phyloP scores from a whole-genome alignment of 2,113 vertebrate species.

The Thamnaconus septentrionalis region DNA sequence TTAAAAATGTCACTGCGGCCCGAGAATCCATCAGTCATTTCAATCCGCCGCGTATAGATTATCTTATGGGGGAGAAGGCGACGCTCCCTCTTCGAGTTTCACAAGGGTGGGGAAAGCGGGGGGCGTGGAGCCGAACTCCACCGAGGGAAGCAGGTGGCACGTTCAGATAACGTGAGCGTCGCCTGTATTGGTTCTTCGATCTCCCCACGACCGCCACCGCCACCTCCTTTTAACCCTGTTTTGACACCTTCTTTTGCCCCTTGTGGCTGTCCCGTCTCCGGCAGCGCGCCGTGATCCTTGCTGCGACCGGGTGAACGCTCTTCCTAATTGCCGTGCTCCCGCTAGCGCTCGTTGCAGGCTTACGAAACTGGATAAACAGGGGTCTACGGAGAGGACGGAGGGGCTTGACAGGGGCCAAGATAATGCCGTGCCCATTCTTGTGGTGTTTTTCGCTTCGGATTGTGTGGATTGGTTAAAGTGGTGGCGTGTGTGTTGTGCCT shows the following conservation, averaged over 20 bases:
- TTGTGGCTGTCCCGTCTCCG: neutral
- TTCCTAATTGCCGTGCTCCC: neutral
- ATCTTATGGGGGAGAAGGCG: conserved; percentile 8
- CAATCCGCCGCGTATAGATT: conserved; percentile 31
- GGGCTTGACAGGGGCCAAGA: conserved; percentile 3
- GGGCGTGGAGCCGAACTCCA: conserved; percentile 13
- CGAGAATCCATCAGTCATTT: conserved; percentile 39
- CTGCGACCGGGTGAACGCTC: neutral
- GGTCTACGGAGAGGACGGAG: neutral
- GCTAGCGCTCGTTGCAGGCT: neutral
- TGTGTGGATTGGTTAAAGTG: neutral
- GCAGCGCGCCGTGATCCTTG: neutral
- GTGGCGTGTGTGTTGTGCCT: conserved; percentile 4
- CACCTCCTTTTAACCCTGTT: neutral
- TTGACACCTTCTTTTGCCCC: neutral
- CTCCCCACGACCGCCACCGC: too few relatives aligned
- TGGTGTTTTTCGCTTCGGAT: neutral
- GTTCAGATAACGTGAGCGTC: conserved; percentile 33
- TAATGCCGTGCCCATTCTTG: neutral
- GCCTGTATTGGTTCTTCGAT: neutral
- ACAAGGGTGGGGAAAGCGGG: conserved; percentile 2
- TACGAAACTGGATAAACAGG: conserved; percentile 1
- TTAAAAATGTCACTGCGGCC: conserved; percentile 53
- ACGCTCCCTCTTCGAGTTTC: conserved; percentile 16
- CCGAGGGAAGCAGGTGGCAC: conserved; percentile 11